A percentile compares a stretch with the other conserved stretches of the same genome.
Evolutionary conservation across 1,140 invertebrate genomes (phyloP).

Genomic region (Drosophila serrata): DNA sequence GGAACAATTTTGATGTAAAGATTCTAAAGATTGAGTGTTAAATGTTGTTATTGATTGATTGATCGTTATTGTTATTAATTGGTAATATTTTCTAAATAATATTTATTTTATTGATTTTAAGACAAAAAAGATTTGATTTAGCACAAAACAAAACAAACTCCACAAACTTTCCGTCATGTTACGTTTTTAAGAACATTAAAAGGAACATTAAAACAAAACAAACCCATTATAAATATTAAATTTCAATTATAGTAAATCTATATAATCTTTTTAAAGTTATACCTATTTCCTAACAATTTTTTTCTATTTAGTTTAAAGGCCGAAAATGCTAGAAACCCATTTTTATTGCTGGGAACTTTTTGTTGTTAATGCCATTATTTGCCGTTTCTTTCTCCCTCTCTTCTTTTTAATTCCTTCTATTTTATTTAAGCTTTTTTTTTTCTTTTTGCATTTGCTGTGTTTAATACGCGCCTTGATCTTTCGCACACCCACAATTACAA

Average conservation of each 20-base stretch:
- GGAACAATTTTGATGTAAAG: neutral
- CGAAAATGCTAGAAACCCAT: constrained; percentile 21
- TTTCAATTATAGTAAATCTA: neutral
- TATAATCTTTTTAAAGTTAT: neutral
- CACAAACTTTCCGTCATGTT: too few species aligned
- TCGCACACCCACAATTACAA: constrained; percentile 69
- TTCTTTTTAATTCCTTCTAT: constrained; percentile 6
- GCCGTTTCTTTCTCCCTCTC: constrained; percentile 12
- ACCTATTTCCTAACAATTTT: neutral
- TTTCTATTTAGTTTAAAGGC: neutral
- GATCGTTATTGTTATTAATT: too few species aligned
- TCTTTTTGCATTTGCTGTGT: constrained; percentile 56
- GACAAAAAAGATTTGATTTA: too few species aligned
- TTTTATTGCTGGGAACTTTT: constrained; percentile 59
- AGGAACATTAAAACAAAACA: too few species aligned
- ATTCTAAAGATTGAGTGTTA: too few species aligned
- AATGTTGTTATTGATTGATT: too few species aligned
- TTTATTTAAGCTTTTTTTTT: neutral
- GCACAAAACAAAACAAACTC: too few species aligned
- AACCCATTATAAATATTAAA: neutral
- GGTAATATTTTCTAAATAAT: too few species aligned
- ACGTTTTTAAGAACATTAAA: too few species aligned
- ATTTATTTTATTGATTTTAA: too few species aligned
- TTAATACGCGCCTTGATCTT: constrained; percentile 75
- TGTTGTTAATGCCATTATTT: constrained; percentile 47